Evolutionary conservation across 1,140 invertebrate genomes (phyloP).

Genomic region (Trachymyrmex cornetzi): DNA sequence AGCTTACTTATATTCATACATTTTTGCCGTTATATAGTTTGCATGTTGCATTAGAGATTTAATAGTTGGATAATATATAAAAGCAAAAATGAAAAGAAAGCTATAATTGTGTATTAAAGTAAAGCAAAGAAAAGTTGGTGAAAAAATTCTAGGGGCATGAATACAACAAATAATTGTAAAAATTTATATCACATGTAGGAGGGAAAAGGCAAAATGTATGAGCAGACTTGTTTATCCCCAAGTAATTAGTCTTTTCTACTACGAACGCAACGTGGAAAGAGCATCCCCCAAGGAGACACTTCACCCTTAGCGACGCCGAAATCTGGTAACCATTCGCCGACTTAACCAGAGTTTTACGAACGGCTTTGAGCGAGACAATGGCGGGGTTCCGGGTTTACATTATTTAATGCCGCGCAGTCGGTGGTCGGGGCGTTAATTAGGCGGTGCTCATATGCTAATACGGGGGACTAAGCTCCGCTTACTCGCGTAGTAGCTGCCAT

Average conservation of each 20-base stretch:
- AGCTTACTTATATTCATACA: slow-evolving; percentile 18
- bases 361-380: slow-evolving; percentile 83
- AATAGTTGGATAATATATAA: neutral
- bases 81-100: neutral
- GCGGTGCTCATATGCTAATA: slow-evolving; percentile 84
- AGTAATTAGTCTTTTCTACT: slow-evolving; percentile 47
- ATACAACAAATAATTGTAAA: neutral
- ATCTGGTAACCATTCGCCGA: slow-evolving; percentile 79
- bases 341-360: slow-evolving; percentile 83
- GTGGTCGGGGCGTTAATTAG: slow-evolving; percentile 83
- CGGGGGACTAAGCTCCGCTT: slow-evolving; percentile 83
- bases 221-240: neutral
- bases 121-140: neutral
- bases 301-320: slow-evolving; percentile 44
- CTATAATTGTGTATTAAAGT: neutral
- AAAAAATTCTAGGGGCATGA: neutral
- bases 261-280: neutral
- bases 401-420: slow-evolving; percentile 76
- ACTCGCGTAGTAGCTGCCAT: slow-evolving; percentile 80
- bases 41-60: neutral
- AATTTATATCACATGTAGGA: neutral
- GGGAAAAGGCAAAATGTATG: neutral
- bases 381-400: slow-evolving; percentile 79
- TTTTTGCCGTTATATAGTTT: slow-evolving; percentile 15
- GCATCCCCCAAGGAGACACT: slow-evolving; percentile 42